A percentile compares a stretch with the other conserved stretches of the same genome.
Conservation (phyloP, 2,888 invertebrate species). For the Eupithecia pulchellata region DNA sequence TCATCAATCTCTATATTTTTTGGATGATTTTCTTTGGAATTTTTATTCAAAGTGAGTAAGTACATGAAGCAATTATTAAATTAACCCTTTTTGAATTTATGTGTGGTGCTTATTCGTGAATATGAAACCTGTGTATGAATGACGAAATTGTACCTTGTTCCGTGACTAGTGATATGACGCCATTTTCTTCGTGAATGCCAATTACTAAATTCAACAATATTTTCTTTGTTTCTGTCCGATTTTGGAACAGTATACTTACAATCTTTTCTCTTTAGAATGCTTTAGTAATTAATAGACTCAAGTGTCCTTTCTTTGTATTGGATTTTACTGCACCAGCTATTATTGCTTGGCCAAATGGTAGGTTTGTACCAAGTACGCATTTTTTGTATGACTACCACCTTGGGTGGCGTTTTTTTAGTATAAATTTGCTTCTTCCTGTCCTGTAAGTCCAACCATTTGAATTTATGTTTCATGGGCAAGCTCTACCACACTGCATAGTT, state of each 20-base stretch:
- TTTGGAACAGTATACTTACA: slow-evolving; percentile 15
- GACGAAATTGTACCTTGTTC: slow-evolving; percentile 85
- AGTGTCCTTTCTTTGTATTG: slow-evolving; percentile 26
- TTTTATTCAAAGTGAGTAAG: slow-evolving; percentile 85
- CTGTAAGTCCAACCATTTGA: background rate
- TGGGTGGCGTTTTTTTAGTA: slow-evolving; percentile 63
- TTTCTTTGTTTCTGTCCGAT: slow-evolving; percentile 68
- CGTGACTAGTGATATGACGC: slow-evolving; percentile 85
- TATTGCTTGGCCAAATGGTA: slow-evolving; percentile 42
- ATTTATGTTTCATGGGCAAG: slow-evolving; percentile 1
- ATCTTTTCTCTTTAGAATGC: slow-evolving; percentile 17
- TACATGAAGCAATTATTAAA: slow-evolving; percentile 62
- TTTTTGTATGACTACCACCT: slow-evolving; percentile 77
- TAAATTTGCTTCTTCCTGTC: slow-evolving; percentile 50
- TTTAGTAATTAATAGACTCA: slow-evolving; percentile 16
- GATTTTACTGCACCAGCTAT: slow-evolving; percentile 45
- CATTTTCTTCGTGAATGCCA: slow-evolving; percentile 86
- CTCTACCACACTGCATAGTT: background rate
- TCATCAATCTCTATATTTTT: slow-evolving; percentile 84
- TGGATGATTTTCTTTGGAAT: slow-evolving; percentile 85
- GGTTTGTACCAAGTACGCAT: slow-evolving; percentile 62
- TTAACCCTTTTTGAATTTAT: slow-evolving; percentile 64
- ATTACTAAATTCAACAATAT: slow-evolving; percentile 80
- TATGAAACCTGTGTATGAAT: slow-evolving; percentile 72
- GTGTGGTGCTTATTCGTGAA: slow-evolving; percentile 68